Evolutionary conservation across 2,888 invertebrate species (phyloP).

Genomic region (Portevinia maculata): DNA sequence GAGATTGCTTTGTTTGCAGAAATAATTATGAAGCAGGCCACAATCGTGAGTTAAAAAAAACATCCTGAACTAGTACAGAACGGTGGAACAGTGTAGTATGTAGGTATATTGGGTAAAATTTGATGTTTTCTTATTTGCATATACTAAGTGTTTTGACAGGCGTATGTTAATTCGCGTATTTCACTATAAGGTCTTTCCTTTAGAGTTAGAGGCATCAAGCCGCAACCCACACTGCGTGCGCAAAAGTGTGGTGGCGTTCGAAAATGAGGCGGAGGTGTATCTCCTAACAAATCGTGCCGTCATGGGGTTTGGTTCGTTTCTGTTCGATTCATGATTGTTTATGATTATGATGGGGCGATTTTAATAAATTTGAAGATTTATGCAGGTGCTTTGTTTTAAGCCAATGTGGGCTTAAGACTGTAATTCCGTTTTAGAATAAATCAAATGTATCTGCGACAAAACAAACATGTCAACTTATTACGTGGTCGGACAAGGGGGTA

Average conservation of each 20-base stretch:
- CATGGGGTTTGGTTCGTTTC: conserved; percentile 49
- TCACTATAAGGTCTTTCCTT: conserved; percentile 8
- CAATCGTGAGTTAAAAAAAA: not conserved
- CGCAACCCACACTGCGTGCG: conserved; percentile 42
- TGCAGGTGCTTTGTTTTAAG: conserved; percentile 56
- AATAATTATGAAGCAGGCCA: conserved; percentile 38
- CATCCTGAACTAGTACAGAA: not conserved
- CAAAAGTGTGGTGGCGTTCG: conserved; percentile 50
- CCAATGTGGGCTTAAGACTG: conserved; percentile 28
- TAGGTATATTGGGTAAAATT: conserved; percentile 37
- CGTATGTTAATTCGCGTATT: conserved; percentile 59
- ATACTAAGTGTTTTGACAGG: conserved; percentile 71
- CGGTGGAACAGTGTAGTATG: too few species aligned
- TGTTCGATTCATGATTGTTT: conserved; percentile 45
- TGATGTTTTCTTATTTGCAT: conserved; percentile 63
- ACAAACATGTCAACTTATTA: conserved; percentile 15
- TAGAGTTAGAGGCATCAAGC: conserved; percentile 30
- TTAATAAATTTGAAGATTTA: conserved; percentile 38
- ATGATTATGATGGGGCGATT: conserved; percentile 60
- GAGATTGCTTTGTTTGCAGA: conserved; percentile 28
- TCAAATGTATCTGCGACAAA: conserved; percentile 4
- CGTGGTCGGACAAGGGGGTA: too few species aligned
- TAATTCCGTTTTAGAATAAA: conserved; percentile 15
- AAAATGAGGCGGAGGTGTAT: conserved; percentile 70
- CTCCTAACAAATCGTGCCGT: conserved; percentile 33